Conservation (phyloP, 2,797 vertebrate genomes). For the Cottoperca gobio region DNA sequence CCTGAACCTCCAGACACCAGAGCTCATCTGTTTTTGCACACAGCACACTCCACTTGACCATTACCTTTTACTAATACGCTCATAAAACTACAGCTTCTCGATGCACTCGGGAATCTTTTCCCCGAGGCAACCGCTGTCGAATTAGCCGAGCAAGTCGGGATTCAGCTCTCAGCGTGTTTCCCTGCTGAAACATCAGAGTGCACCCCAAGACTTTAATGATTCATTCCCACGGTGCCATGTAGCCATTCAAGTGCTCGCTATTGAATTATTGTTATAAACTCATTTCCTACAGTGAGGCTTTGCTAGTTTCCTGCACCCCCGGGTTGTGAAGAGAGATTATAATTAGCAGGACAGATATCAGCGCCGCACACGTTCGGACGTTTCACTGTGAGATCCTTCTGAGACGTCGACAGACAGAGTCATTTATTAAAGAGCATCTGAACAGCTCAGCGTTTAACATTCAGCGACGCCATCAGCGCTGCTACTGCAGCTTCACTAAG, state of each 20-base stretch:
- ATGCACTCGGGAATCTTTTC: not conserved
- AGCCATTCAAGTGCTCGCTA: constrained; percentile 38
- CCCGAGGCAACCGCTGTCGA: constrained; percentile 2
- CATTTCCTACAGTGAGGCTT: constrained; percentile 46
- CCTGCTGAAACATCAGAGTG: not conserved
- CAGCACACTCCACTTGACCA: constrained; percentile 26
- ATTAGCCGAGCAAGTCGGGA: constrained; percentile 20
- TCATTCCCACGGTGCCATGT: constrained; percentile 42
- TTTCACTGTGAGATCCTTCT: constrained; percentile 21
- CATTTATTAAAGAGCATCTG: not conserved
- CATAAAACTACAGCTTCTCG: not conserved
- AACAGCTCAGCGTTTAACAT: constrained; percentile 4
- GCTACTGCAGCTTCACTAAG: constrained; percentile 16
- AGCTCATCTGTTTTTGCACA: constrained; percentile 43
- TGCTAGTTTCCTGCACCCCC: constrained; percentile 54
- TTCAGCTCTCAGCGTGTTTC: constrained; percentile 17
- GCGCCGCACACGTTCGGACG: constrained; percentile 15
- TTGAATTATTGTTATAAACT: constrained; percentile 62
- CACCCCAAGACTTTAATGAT: constrained; percentile 29
- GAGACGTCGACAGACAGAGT: constrained; percentile 15
- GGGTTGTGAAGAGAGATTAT: constrained; percentile 42
- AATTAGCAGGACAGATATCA: constrained; percentile 54
- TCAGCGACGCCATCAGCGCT: not conserved
- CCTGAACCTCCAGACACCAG: constrained; percentile 13
- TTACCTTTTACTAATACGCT: constrained; percentile 42